phyloP scores from a whole-genome alignment of 1,140 invertebrate genomes.

The Centruroides vittatus region DNA sequence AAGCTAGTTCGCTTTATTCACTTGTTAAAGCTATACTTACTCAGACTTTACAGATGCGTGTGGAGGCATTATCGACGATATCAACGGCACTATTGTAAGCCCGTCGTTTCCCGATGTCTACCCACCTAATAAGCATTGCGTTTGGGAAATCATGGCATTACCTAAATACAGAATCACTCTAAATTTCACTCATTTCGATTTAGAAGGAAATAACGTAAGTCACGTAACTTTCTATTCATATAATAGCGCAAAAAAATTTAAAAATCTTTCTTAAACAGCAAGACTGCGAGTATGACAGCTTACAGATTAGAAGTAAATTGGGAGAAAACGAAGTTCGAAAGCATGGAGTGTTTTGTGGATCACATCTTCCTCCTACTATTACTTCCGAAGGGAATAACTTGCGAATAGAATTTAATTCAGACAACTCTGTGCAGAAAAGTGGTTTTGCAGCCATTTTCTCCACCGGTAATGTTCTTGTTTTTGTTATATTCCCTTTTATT shows the following conservation, averaged over 20 bases:
- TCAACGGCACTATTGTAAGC: conserved; percentile 84
- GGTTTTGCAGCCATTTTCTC: conserved; percentile 89
- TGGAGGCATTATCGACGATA: conserved; percentile 72
- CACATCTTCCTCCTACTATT: conserved; percentile 60
- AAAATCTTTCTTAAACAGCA: conserved; percentile 48
- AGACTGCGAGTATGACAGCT: conserved; percentile 92
- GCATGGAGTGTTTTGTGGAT: conserved; percentile 74
- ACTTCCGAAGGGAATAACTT: conserved; percentile 84
- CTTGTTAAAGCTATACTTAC: not conserved
- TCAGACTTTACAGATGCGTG: conserved; percentile 55
- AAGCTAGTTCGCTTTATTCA: not conserved
- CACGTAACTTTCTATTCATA: not conserved
- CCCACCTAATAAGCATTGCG: conserved; percentile 85
- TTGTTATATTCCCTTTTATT: not conserved
- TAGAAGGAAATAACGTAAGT: conserved; percentile 84
- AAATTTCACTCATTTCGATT: conserved; percentile 95
- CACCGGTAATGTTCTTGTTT: conserved; percentile 42
- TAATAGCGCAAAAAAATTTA: not conserved
- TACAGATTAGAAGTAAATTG: conserved; percentile 75
- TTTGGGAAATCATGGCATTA: conserved; percentile 92
- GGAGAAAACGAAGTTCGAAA: conserved; percentile 57
- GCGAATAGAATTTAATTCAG: conserved; percentile 74
- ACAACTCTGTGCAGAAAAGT: conserved; percentile 83
- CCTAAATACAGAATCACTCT: conserved; percentile 85
- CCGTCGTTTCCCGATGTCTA: conserved; percentile 93